These are phyloP conservation scores for Amphipyra tragopoginis DNA, from an alignment of 2,888 invertebrate genomes.

Conservation along the genomic window DNA sequence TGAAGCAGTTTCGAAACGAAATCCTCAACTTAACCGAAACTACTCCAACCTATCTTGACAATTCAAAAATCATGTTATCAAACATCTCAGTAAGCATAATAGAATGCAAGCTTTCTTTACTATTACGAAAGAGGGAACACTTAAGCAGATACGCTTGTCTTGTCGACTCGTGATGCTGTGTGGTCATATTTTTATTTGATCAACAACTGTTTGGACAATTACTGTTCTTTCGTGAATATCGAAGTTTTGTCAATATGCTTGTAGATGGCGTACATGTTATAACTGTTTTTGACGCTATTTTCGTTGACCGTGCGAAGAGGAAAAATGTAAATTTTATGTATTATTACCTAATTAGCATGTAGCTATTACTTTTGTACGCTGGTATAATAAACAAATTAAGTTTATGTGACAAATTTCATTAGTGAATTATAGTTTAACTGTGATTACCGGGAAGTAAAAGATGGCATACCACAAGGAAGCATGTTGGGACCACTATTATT, in stretches of 20 bases:
- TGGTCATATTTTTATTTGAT: conserved; percentile 55
- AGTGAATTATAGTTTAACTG: too few species aligned
- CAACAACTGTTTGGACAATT: conserved; percentile 55
- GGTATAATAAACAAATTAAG: too few species aligned
- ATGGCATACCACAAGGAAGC: conserved; percentile 23
- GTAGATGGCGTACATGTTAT: conserved; percentile 10
- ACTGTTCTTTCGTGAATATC: conserved; percentile 60
- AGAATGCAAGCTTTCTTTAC: conserved; percentile 49
- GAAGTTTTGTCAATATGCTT: conserved; percentile 45
- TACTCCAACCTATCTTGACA: conserved; percentile 29
- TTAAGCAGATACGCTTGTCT: conserved; percentile 41
- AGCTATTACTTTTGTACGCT: too few species aligned
- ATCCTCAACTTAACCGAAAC: neutral
- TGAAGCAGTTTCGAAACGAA: conserved; percentile 9
- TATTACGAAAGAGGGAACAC: conserved; percentile 44
- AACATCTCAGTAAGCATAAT: conserved; percentile 42
- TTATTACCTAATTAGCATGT: conserved; percentile 1
- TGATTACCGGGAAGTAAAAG: neutral
- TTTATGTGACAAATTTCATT: too few species aligned
- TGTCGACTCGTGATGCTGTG: conserved; percentile 41
- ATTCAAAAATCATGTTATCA: conserved; percentile 47
- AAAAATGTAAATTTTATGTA: conserved; percentile 22
- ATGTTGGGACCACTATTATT: conserved; percentile 14
- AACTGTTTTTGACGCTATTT: conserved; percentile 18
- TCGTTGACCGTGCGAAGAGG: conserved; percentile 9